Evolutionary conservation across 2,113 vertebrate species (phyloP), one percentile per base, ranked within the genome.

Genomic region (Podiceps cristatus): DNA sequence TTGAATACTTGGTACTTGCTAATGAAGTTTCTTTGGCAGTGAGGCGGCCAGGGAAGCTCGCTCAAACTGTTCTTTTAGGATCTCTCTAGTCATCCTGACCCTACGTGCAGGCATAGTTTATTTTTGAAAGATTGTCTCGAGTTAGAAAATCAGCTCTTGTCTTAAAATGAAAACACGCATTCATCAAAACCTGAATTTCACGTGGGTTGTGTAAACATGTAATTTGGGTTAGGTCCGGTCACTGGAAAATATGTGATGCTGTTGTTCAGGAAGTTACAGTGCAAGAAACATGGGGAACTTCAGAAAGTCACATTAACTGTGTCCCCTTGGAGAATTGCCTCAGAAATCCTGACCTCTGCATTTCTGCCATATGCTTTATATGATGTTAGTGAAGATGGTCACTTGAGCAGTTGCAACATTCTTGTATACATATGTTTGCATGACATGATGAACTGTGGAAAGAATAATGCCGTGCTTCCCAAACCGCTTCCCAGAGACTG

Each of bases 301-400:
- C 71, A 92, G 81, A 53, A 93, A 93, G 71, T 90, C 72, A n/a
- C 58, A 37, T 82, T 80, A 90, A 66, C 49, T 53, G 14, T 42
- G 45, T 86, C 85, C 91, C 74, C 84, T 68, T 94, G 88, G 92
- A 58, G 92, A 88, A 77, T 24, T 93, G 92, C 59, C 78, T 95
- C 90, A 86, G 85, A 94, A 95, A 91, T 88, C 90, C 94, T 85
- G 85, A 88, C 75, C 78, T 90, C 74, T 90, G 93, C 37, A 9
- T 92, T 95, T 88, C 90, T 94, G 78, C 90, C 2, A 0, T 83
- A 62, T 80, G 78, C 86, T 76, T 62, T 76, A 2, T 50, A 6
- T 64, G 71, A 90, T 1, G 17, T 58, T 31, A 45, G 73, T 1
- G 2, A 69, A 79, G 73, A 31, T 2, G 5, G 35, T 77, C 67